Evolutionary conservation across 2,113 vertebrate genomes (phyloP).

Genomic region (Mesocricetus auratus): DNA sequence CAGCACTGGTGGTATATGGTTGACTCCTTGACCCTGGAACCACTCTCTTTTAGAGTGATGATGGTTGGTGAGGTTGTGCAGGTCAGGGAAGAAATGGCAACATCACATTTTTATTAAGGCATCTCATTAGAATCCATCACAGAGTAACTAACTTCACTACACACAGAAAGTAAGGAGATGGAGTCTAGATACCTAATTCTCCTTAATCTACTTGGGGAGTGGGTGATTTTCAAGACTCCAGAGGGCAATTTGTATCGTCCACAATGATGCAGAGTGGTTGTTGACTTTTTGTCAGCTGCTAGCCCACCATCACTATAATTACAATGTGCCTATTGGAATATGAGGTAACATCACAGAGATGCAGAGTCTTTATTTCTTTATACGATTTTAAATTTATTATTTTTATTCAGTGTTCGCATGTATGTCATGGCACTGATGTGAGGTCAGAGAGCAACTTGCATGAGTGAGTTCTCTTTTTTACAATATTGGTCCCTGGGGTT

Average conservation of each 20-base stretch:
- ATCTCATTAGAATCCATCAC: background rate
- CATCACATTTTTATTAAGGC: background rate
- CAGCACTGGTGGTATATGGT: background rate
- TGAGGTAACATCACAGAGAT: background rate
- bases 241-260: background rate
- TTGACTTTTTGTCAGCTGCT: background rate
- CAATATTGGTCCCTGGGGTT: too few species aligned
- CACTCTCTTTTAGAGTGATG: background rate
- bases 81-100: background rate
- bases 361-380: background rate
- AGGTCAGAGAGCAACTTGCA: background rate
- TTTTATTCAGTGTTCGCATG: background rate
- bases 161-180: background rate
- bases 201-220: background rate
- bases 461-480: background rate
- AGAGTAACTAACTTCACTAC: background rate
- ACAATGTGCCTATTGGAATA: conserved; percentile 16
- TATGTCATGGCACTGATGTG: background rate
- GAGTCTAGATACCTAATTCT: background rate
- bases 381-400: background rate
- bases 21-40: background rate
- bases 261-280: background rate
- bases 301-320: background rate
- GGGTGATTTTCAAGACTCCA: background rate
- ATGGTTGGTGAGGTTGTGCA: background rate